Conservation (phyloP, 2,113 vertebrate species). For the Leptocoma aspasia region DNA sequence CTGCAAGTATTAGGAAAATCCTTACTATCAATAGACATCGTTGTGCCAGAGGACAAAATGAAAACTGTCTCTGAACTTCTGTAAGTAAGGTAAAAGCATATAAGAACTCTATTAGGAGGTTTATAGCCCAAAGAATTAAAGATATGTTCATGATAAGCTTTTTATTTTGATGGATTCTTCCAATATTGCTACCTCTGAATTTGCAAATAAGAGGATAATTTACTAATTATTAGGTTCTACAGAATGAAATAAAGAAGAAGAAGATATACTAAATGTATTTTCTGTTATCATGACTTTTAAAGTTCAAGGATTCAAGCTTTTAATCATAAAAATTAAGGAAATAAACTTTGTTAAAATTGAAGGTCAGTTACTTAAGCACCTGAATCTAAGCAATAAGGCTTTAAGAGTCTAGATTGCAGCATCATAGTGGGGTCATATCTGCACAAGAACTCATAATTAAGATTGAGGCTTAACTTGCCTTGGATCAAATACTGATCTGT, state of each 20-base stretch:
- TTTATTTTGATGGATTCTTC: background rate
- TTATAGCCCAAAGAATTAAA: background rate
- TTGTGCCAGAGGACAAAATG: background rate
- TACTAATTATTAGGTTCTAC: background rate
- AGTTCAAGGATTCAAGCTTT: background rate
- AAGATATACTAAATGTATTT: background rate
- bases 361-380: background rate
- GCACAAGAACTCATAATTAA: background rate
- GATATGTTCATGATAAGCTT: background rate
- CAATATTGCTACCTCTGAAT: background rate
- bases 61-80: background rate
- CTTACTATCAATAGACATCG: background rate
- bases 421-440: background rate
- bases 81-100: background rate
- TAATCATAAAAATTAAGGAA: background rate
- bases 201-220: background rate
- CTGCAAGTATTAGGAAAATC: background rate
- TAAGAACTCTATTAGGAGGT: background rate
- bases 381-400: background rate
- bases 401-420: background rate
- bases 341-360: background rate
- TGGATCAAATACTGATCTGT: background rate
- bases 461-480: background rate
- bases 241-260: background rate
- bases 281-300: background rate